Evolutionary conservation across 2,888 invertebrate genomes (phyloP), one percentile per base, ranked within the genome.

Genomic region (Yponomeuta plumbellus): DNA sequence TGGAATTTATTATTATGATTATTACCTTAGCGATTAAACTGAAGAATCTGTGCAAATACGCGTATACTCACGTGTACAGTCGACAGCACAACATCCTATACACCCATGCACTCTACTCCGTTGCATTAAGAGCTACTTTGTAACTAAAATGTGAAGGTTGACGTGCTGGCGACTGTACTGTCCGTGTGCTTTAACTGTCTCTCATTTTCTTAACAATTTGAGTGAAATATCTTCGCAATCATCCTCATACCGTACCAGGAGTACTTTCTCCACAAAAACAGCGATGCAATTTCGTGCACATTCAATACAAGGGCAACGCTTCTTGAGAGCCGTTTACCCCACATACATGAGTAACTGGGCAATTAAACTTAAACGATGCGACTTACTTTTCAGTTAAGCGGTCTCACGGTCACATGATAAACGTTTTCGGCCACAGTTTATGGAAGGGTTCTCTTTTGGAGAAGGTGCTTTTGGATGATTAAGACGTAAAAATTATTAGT

Each of bases 301-400:
- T 22, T 59, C 59, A 23, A 20, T 59, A 59, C 44, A 52, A 17
- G 44, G 44, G 44, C 44, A 17, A 20, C 23, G 59, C 59, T 59
- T 59, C 59, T 21, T 22, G 59, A 11, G 23, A 59, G 59, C 21
- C 59, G 59, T 59, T 59, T 59, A 59, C 11, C 59, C 59, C 23
- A 59, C 59, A 22, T 59, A 59, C 59, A 23, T 23, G 59, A 59
- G 23, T 59, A 59, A 52, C 44, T 21, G 59, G 23, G 21, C 59
- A 59, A 59, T 59, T 59, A 59, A 59, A 59, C 22, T 59, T 52
- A 52, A 52, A 17, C 44, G 44, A 52, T 52, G 44, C 17, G 44
- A 52, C 44, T 52, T 52, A 52, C 44, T 52, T 52, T 52, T 34
- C 5, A 34, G 34, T 34, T 34, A 26, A 52, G 44, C 17, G 44